phyloP scores from a whole-genome alignment of 2,113 vertebrate species.

The Lophotis ruficrista region DNA sequence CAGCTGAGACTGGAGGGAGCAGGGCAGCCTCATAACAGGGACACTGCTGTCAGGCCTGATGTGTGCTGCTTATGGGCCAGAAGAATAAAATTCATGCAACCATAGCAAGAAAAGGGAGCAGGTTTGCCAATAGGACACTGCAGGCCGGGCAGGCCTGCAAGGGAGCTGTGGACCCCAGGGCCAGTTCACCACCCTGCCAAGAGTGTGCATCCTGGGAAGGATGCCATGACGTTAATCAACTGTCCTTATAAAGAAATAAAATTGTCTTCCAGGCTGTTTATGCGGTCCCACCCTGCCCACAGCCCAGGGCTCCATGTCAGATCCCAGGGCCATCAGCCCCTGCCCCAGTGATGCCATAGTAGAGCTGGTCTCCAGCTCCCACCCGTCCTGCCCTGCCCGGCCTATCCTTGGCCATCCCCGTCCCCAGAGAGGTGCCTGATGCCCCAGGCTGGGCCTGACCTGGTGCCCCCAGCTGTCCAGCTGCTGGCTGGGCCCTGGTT shows the following conservation, averaged over 20 bases:
- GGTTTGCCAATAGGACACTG: background rate
- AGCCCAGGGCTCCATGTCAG: background rate
- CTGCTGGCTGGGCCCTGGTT: background rate
- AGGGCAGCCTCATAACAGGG: background rate
- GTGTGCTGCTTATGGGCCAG: background rate
- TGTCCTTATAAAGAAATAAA: background rate
- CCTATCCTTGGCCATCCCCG: no score
- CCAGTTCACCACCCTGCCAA: rapidly evolving
- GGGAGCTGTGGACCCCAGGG: background rate
- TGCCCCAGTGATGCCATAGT: background rate
- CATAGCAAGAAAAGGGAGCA: background rate
- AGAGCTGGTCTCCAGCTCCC: background rate
- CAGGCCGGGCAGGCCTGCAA: background rate
- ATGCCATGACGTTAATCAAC: background rate
- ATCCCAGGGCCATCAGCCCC: background rate
- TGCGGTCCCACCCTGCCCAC: background rate
- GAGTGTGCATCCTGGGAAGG: background rate
- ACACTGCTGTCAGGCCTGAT: background rate
- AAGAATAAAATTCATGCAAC: background rate
- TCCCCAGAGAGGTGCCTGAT: background rate
- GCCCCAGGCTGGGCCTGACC: background rate
- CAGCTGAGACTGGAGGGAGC: rapidly evolving
- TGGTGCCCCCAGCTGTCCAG: rapidly evolving
- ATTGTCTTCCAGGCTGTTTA: background rate
- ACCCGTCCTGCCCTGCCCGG: background rate